Evolutionary conservation across 35 echinoderm and acorn worm genomes (phyloP).

Genomic region (Lytechinus variegatus): DNA sequence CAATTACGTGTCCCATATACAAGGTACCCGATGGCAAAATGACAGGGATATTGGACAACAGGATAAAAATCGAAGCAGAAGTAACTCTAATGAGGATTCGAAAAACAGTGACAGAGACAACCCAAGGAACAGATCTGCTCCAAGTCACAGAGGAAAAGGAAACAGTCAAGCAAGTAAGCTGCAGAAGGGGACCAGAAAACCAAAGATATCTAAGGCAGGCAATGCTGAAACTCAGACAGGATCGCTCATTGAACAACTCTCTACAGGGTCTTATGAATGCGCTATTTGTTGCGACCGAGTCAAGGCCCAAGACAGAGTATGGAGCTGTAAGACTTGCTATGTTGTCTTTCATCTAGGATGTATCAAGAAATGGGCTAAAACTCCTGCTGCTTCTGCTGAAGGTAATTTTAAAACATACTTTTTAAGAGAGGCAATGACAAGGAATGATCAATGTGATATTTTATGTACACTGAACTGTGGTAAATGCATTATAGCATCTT

Average conservation of each 20-base stretch:
- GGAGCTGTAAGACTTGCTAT: slow-evolving; percentile 91
- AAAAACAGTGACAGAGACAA: neutral
- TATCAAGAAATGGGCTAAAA: slow-evolving; percentile 92
- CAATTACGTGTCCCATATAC: neutral
- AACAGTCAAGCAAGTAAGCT: neutral
- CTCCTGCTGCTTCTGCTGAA: slow-evolving; percentile 74
- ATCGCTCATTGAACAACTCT: slow-evolving; percentile 87
- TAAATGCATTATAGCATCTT: too few species aligned
- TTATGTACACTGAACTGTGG: too few species aligned
- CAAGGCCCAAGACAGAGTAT: slow-evolving; percentile 66
- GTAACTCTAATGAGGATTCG: neutral
- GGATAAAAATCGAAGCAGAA: neutral
- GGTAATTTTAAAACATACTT: slow-evolving; percentile 27
- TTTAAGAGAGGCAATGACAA: neutral
- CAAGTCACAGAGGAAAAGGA: neutral
- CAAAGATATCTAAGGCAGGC: neutral
- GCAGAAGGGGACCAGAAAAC: neutral
- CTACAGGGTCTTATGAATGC: slow-evolving; percentile 83
- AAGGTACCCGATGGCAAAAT: slow-evolving; percentile 21
- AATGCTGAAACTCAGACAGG: slow-evolving; percentile 81
- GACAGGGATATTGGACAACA: neutral
- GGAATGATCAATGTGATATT: neutral
- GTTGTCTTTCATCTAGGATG: slow-evolving; percentile 98
- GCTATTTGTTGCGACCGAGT: slow-evolving; percentile 86
- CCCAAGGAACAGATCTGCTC: neutral